These are phyloP conservation scores for Blera fallax DNA, from an alignment of 2,888 invertebrate genomes.

Conservation along the genomic window DNA sequence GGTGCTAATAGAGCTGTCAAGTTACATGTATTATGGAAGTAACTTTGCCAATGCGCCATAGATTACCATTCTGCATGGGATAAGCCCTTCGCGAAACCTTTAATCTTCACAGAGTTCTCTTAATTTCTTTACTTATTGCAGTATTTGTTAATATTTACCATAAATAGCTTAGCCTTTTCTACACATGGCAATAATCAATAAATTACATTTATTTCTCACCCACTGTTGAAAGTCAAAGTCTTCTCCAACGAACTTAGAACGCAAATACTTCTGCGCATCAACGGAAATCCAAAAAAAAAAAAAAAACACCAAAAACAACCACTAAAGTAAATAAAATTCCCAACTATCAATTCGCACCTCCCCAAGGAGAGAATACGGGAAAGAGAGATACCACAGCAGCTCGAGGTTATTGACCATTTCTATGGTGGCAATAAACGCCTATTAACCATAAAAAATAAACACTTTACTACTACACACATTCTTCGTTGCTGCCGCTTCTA, in stretches of 20 bases:
- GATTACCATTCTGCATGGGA: too few relatives aligned
- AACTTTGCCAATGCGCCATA: too few relatives aligned
- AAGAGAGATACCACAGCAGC: slow-evolving; percentile 5
- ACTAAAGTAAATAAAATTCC: slow-evolving; percentile 41
- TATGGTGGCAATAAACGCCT: slow-evolving; percentile 55
- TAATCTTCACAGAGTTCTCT: not conserved
- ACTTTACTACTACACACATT: slow-evolving; percentile 15
- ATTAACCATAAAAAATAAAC: slow-evolving; percentile 56
- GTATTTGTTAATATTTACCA: not conserved
- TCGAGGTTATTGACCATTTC: slow-evolving; percentile 63
- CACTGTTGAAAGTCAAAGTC: not conserved
- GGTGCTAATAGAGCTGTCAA: too few relatives aligned
- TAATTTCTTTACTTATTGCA: not conserved
- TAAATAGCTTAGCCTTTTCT: not conserved
- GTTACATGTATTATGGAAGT: too few relatives aligned
- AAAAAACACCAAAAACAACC: not conserved
- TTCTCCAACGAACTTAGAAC: slow-evolving; percentile 14
- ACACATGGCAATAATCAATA: not conserved
- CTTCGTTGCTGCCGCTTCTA: slow-evolving; percentile 15
- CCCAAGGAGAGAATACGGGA: slow-evolving; percentile 13
- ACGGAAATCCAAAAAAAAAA: not conserved
- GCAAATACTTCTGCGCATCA: slow-evolving; percentile 35
- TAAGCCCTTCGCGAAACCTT: too few relatives aligned
- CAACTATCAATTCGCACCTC: slow-evolving; percentile 60
- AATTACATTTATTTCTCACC: not conserved